These are phyloP conservation scores for Tauraco erythrolophus DNA, from an alignment of 2,113 vertebrate genomes.

Conservation along the genomic window DNA sequence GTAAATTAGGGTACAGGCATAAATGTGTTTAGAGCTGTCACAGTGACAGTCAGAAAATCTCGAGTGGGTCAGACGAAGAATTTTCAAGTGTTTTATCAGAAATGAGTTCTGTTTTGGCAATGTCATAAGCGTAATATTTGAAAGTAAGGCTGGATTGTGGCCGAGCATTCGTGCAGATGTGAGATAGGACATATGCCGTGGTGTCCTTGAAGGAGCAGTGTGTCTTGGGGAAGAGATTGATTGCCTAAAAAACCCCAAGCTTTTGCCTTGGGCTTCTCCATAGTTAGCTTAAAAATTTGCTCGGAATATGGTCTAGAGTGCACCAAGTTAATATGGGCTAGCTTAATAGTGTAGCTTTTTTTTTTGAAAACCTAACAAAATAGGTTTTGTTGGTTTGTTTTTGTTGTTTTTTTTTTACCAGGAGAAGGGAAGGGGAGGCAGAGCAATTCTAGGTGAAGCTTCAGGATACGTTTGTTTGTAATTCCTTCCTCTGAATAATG, in stretches of 20 bases:
- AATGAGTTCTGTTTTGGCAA: neutral
- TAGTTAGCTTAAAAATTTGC: neutral
- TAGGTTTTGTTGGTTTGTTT: neutral
- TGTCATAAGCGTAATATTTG: neutral
- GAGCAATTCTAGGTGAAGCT: neutral
- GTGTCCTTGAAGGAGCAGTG: neutral
- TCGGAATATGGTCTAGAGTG: neutral
- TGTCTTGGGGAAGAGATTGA: neutral
- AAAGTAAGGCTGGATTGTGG: neutral
- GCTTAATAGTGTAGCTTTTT: neutral
- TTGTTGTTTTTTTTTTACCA: too few species aligned
- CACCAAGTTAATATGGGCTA: neutral
- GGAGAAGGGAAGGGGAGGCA: neutral
- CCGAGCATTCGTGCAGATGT: neutral
- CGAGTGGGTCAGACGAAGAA: neutral
- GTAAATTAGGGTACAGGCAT: neutral
- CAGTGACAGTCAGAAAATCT: neutral
- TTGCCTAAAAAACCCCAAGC: neutral
- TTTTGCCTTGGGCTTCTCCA: neutral
- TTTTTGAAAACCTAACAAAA: neutral
- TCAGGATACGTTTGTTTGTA: neutral
- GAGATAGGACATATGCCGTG: neutral
- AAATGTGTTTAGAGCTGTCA: neutral
- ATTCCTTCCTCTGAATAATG: neutral
- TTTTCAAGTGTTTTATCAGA: neutral